Percentiles rank a stretch among this genome's conserved stretches.
Conservation (phyloP, 2,797 vertebrate species). For the Mormyrops boulengeri region DNA sequence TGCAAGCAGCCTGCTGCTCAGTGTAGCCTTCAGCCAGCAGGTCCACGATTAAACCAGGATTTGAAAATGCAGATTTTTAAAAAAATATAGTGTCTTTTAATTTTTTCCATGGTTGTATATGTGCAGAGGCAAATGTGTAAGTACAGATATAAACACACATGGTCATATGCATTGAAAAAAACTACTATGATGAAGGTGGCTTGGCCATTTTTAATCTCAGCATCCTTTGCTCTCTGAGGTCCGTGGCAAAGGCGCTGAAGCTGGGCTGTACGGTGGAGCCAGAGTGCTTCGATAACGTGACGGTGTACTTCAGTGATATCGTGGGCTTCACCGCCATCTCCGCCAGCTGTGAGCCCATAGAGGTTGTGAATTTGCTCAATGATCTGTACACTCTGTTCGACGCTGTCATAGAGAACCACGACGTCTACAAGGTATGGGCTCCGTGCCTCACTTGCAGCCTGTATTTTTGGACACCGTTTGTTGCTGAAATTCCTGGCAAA, state of each 20-base stretch:
- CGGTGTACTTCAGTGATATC: conserved; percentile 35
- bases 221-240: conserved; percentile 41
- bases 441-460: neutral
- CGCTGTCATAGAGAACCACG: conserved; percentile 65
- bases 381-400: conserved; percentile 71
- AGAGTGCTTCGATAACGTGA: conserved; percentile 62
- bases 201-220: neutral
- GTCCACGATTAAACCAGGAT: neutral
- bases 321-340: conserved; percentile 36
- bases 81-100: neutral
- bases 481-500: neutral
- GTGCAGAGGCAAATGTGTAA: neutral
- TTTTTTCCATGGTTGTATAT: neutral
- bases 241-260: conserved; percentile 64
- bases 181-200: neutral
- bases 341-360: conserved; percentile 67
- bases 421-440: conserved; percentile 64
- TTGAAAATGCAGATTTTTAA: neutral
- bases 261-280: conserved; percentile 57
- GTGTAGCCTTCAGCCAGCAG: neutral
- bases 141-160: neutral
- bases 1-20: neutral
- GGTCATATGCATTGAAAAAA: neutral
- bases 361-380: conserved; percentile 71
- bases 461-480: neutral